These are phyloP conservation scores for Sussaba pulchella DNA, from an alignment of 2,888 invertebrate species.

Conservation along the genomic window DNA sequence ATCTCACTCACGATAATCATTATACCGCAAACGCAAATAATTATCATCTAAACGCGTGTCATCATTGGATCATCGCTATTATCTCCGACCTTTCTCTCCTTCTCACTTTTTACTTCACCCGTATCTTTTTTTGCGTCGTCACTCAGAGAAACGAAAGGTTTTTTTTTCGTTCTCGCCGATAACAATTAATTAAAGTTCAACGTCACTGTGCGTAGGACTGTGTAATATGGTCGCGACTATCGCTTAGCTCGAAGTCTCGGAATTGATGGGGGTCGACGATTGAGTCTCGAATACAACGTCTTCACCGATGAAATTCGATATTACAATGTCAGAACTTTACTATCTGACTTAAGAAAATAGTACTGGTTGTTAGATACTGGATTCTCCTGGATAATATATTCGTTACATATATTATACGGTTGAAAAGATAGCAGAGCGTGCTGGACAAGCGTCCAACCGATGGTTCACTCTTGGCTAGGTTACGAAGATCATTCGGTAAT, in stretches of 20 bases:
- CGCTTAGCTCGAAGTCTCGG: conserved; percentile 23
- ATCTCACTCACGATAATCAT: conserved; percentile 33
- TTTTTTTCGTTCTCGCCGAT: conserved; percentile 30
- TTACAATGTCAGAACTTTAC: not conserved
- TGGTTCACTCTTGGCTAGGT: too few relatives aligned
- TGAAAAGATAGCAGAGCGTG: too few relatives aligned
- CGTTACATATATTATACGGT: too few relatives aligned
- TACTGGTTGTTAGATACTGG: not conserved
- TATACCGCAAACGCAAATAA: conserved; percentile 24
- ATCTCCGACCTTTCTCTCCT: conserved; percentile 57
- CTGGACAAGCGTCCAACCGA: too few relatives aligned
- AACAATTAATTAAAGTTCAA: conserved; percentile 59
- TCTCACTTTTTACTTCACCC: conserved; percentile 6
- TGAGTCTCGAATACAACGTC: not conserved
- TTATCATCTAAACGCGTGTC: conserved; percentile 58
- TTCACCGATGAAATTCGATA: conserved; percentile 37
- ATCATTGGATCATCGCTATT: conserved; percentile 60
- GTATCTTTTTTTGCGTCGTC: conserved; percentile 36
- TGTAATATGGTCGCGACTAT: conserved; percentile 6
- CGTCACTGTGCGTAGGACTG: conserved; percentile 16
- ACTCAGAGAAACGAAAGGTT: conserved; percentile 45
- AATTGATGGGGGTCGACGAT: conserved; percentile 29
- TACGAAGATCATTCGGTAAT: too few relatives aligned
- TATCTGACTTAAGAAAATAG: not conserved
- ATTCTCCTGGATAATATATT: not conserved